A percentile compares a stretch with the other conserved stretches of the same genome.
phyloP scores from a whole-genome alignment of 1,140 invertebrate species.

The Palaemon carinicauda region DNA sequence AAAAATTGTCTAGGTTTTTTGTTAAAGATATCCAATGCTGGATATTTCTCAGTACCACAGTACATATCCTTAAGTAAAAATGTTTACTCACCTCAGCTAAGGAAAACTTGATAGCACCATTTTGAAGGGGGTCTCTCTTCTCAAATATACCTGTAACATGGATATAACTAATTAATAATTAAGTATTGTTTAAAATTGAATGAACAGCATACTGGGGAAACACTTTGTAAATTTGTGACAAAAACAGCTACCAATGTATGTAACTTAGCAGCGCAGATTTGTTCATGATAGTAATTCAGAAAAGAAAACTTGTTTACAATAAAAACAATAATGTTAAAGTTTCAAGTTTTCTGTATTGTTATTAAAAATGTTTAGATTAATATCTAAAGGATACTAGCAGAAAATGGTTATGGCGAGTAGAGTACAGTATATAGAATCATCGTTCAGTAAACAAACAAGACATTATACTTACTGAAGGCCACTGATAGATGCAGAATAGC shows the following conservation, averaged over 20 bases:
- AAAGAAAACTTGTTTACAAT: too few species aligned
- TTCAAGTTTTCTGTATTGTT: background rate
- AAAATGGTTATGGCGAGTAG: background rate
- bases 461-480: conserved; percentile 78
- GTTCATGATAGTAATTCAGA: too few species aligned
- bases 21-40: background rate
- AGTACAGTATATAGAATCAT: too few species aligned
- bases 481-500: conserved; percentile 87
- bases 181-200: too few species aligned
- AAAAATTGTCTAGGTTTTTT: background rate
- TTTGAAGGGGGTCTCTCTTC: conserved; percentile 81
- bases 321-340: background rate
- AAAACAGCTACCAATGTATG: background rate
- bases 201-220: too few species aligned
- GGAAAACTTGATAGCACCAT: conserved; percentile 81
- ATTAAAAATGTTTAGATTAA: background rate
- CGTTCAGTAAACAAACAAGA: background rate
- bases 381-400: background rate
- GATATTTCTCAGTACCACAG: too few species aligned
- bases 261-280: too few species aligned
- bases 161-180: conserved; percentile 45
- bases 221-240: too few species aligned
- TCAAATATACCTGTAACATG: conserved; percentile 78
- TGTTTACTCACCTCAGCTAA: conserved; percentile 75
- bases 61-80: background rate